Conservation (phyloP, 2,888 invertebrate species). For the Caenorhabditis wallacei region DNA sequence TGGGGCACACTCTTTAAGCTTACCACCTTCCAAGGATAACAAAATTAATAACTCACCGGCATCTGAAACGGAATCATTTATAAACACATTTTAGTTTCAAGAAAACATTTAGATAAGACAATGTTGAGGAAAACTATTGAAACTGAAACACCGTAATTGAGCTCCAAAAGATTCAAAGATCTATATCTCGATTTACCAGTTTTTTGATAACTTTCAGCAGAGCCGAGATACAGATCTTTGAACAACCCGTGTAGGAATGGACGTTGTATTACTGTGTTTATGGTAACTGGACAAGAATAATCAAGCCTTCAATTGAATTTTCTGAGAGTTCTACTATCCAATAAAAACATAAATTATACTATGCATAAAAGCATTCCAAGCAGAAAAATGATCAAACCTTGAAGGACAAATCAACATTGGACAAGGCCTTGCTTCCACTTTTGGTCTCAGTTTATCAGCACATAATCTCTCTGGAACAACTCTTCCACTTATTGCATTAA, state of each 20-base stretch:
- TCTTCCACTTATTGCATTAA: constrained; percentile 74
- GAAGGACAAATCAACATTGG: constrained; percentile 78
- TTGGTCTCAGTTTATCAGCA: constrained; percentile 78
- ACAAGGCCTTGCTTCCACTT: constrained; percentile 74
- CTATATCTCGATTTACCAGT: no score
- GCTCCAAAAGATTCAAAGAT: no score
- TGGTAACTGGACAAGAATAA: no score
- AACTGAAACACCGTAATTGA: no score
- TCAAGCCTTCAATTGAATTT: no score
- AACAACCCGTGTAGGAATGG: no score
- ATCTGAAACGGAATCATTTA: constrained; percentile 47
- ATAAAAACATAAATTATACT: background rate
- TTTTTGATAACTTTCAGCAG: no score
- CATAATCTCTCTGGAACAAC: constrained; percentile 81
- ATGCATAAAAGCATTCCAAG: background rate
- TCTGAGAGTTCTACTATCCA: no score
- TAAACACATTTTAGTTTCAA: background rate
- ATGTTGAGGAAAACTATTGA: no score
- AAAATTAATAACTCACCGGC: constrained; percentile 58
- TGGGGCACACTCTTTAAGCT: constrained; percentile 62
- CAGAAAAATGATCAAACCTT: constrained; percentile 69
- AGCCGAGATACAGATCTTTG: no score
- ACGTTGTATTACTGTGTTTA: no score
- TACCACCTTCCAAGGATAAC: constrained; percentile 28
- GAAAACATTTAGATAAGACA: no score